Percentiles rank a stretch among this genome's conserved stretches.
phyloP scores from a whole-genome alignment of 1,140 invertebrate genomes.

The Drosophila mayri region DNA sequence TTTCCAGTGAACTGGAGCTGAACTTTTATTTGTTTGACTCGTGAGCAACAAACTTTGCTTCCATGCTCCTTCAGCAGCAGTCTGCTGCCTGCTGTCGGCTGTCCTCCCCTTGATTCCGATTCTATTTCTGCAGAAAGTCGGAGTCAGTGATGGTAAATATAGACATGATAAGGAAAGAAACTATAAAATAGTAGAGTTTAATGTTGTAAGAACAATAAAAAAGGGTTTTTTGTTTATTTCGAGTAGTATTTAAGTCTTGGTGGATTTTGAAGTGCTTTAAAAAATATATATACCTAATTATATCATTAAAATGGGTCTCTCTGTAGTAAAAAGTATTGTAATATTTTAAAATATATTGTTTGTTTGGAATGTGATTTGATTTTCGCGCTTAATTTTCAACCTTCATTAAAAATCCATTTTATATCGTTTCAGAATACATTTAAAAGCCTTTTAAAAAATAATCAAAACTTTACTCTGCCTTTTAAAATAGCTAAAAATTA shows the following conservation, averaged over 20 bases:
- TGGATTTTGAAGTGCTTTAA: background rate
- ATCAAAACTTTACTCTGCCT: background rate
- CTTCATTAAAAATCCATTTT: background rate
- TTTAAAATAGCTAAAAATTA: background rate
- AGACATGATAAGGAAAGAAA: conserved; percentile 2
- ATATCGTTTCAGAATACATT: background rate
- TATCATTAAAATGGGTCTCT: no score
- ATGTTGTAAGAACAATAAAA: background rate
- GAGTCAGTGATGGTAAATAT: conserved; percentile 19
- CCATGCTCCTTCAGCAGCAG: conserved; percentile 5
- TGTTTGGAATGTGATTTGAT: background rate
- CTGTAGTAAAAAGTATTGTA: no score
- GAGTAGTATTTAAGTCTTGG: background rate
- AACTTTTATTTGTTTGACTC: conserved; percentile 81
- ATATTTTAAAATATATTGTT: no score
- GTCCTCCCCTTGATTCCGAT: conserved; percentile 29
- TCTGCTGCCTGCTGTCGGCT: conserved; percentile 6
- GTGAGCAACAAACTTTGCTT: conserved; percentile 66
- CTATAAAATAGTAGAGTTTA: conserved; percentile 5
- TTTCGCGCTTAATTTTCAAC: no score
- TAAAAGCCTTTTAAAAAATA: background rate
- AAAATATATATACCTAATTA: no score
- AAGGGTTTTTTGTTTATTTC: background rate
- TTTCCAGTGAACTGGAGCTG: conserved; percentile 65
- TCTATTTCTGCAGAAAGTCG: conserved; percentile 62